Evolutionary conservation across 2,113 vertebrate species (phyloP), one percentile per base, ranked within the genome.

Genomic region (Erinaceus europaeus): DNA sequence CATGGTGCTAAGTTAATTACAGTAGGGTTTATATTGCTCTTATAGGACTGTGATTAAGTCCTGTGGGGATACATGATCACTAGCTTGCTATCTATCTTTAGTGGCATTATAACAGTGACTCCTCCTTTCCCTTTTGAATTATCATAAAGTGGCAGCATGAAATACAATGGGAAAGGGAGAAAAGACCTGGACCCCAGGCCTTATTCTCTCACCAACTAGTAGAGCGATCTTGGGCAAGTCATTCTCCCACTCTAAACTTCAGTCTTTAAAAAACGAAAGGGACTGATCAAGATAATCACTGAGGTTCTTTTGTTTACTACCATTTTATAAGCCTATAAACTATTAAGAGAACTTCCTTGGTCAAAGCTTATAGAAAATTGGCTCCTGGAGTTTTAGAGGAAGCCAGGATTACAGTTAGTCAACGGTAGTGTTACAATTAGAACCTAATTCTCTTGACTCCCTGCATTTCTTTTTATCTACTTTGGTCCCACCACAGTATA

Each of bases 1-100:
- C 87, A 87, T 89, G 89, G 89, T 84, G 92, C 91, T 94, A 91
- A 91, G 88, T 61, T 93, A 94, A 92, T 94, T 90, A 81, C 69
- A 69, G 84, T 48, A 87, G 53, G 38, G 89, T 92, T 92, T 90
- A 46, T 81, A 80, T 6, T 52, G 81, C 87, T 89, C 62, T 92
- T 77, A 89, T 23, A 82, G 81, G 90, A 79, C 78, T 65, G 73
- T 75, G 87, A 94, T 87, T 74, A 84, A 90, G 67, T 93, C 94
- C 87, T 77, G 59, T 72, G 91, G 89, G 91, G 81, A 75, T 91
- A 38, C 2, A 4, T 82, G 91, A 89, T 89, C 82, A 34, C 78
- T 84, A 77, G 48, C 68, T 88, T 88, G 32, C 82, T 90, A 82
- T 86, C 75, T 85, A 55, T 92, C 88, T 82, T 89, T 89, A 71